phyloP scores from a whole-genome alignment of 2,888 invertebrate genomes.

The Oasisia sp. region DNA sequence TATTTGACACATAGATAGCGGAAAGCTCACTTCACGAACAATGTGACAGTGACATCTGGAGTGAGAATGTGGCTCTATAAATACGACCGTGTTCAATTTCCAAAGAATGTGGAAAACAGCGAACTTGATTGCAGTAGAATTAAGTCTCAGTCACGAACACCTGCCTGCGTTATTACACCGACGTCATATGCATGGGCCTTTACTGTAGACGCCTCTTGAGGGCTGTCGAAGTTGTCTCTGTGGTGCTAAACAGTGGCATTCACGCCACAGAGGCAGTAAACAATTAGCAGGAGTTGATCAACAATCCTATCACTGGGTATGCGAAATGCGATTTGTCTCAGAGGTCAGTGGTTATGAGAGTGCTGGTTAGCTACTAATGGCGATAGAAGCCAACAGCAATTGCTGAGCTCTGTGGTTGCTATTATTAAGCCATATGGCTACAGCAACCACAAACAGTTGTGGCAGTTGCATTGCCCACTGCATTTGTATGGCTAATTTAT shows the following conservation, averaged over 20 bases:
- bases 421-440: neutral
- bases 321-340: neutral
- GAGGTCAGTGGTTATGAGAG: neutral
- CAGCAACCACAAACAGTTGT: no score
- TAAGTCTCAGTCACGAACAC: neutral
- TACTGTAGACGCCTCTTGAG: neutral
- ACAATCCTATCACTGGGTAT: neutral
- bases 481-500: neutral
- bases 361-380: neutral
- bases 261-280: neutral
- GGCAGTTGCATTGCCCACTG: neutral
- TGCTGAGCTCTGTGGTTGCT: neutral
- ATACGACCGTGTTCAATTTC: neutral
- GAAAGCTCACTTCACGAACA: neutral
- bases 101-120: neutral
- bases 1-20: neutral
- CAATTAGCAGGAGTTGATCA: neutral
- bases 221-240: neutral
- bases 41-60: neutral
- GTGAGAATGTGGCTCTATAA: neutral
- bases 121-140: neutral
- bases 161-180: neutral
- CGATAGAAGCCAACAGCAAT: neutral
- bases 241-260: neutral
- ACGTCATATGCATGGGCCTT: neutral